Conservation (phyloP, 2,113 vertebrate genomes). For the Glaucidium brasilianum region DNA sequence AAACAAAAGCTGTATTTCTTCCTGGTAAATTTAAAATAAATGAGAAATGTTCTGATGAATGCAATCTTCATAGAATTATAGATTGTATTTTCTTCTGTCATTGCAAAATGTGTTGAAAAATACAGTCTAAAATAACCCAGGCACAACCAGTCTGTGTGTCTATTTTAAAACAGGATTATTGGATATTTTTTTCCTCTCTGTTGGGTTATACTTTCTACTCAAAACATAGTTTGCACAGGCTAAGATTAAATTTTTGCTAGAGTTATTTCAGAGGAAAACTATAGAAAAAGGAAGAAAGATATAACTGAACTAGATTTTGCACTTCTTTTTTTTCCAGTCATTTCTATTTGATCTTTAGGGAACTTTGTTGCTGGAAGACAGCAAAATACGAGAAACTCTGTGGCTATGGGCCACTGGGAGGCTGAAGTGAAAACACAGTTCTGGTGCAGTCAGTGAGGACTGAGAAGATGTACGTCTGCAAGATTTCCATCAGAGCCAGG, state of each 20-base stretch:
- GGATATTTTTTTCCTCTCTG: constrained; percentile 10
- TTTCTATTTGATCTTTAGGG: not conserved
- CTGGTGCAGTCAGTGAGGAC: not conserved
- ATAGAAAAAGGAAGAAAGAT: not conserved
- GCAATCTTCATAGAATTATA: not conserved
- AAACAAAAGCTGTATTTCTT: constrained; percentile 24
- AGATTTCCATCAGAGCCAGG: accelerated
- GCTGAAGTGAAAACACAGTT: not conserved
- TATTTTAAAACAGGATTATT: constrained; percentile 36
- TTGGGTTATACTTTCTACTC: constrained; percentile 29
- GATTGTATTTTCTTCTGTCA: not conserved
- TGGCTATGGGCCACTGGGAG: not conserved
- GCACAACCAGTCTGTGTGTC: not conserved
- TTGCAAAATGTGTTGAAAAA: constrained; percentile 18
- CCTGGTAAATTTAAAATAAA: constrained; percentile 23
- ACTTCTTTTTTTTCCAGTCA: not conserved
- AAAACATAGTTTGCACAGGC: not conserved
- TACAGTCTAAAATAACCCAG: not conserved
- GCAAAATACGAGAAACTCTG: not conserved
- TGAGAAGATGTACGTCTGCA: not conserved
- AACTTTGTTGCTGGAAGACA: not conserved
- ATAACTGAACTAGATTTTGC: not conserved
- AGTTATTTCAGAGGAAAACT: not conserved
- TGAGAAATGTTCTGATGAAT: not conserved
- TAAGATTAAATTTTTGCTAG: constrained; percentile 19